These are phyloP conservation scores for Epicauta chinensis DNA, from an alignment of 1,140 invertebrate genomes.

Conservation along the genomic window DNA sequence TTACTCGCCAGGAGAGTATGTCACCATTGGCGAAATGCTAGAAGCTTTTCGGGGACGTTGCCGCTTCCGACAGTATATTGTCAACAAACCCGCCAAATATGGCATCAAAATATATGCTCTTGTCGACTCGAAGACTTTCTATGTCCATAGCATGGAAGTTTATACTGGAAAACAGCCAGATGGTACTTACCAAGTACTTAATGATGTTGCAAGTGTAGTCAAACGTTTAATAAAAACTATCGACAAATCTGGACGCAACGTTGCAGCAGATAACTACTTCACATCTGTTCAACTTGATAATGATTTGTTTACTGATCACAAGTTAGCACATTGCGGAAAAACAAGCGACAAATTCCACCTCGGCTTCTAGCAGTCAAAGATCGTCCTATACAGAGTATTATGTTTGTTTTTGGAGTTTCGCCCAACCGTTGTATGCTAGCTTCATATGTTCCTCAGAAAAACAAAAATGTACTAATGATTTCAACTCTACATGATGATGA, in stretches of 20 bases:
- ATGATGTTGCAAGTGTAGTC: too few relatives aligned
- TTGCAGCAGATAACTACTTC: conserved; percentile 19
- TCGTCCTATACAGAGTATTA: too few relatives aligned
- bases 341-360: too few relatives aligned
- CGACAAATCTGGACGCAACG: neutral
- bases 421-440: neutral
- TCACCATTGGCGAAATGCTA: conserved; percentile 43
- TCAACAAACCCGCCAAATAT: conserved; percentile 30
- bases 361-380: neutral
- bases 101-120: conserved; percentile 39
- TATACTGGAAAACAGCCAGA: conserved; percentile 33
- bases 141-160: too few relatives aligned
- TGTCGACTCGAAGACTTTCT: conserved; percentile 27
- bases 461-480: conserved; percentile 29
- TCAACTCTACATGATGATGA: conserved; percentile 31
- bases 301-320: conserved; percentile 26
- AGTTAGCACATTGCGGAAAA: conserved; percentile 32
- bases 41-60: conserved; percentile 39
- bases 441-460: conserved; percentile 1
- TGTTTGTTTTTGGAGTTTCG: conserved; percentile 20
- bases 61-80: conserved; percentile 41
- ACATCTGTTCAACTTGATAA: conserved; percentile 25
- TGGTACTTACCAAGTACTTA: conserved; percentile 26
- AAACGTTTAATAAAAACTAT: conserved; percentile 14
- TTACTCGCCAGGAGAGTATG: too few relatives aligned